Evolutionary conservation across 2,113 vertebrate species (phyloP).

Genomic region (Pao palembangensis): DNA sequence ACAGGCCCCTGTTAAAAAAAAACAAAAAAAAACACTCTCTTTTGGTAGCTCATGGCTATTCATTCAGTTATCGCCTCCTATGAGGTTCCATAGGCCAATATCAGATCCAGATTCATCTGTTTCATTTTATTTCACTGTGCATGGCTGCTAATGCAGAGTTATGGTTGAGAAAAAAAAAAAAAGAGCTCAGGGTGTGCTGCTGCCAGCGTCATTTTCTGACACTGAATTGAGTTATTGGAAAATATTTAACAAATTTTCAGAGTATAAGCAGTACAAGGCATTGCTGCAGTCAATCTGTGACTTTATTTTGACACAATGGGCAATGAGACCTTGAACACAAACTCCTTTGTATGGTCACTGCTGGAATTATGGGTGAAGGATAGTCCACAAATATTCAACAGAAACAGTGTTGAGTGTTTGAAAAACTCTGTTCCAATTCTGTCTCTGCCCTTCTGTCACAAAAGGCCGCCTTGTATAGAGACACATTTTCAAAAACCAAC

Average conservation of each 20-base stretch:
- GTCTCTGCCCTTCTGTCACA: slow-evolving; percentile 27
- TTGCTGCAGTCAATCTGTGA: neutral
- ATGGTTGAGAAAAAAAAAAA: neutral
- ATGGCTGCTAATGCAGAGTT: slow-evolving; percentile 24
- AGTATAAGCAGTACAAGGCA: neutral
- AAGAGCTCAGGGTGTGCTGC: too few species aligned
- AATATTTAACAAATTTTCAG: too few species aligned
- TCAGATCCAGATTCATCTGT: slow-evolving; percentile 54
- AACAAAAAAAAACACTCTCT: neutral
- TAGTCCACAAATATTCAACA: slow-evolving; percentile 15
- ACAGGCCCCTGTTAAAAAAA: slow-evolving; percentile 23
- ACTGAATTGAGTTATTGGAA: neutral
- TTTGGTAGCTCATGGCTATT: slow-evolving; percentile 39
- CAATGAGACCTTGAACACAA: slow-evolving; percentile 18
- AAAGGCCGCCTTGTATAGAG: slow-evolving; percentile 13
- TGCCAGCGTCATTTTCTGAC: too few species aligned
- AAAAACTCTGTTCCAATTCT: slow-evolving; percentile 6
- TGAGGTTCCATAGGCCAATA: slow-evolving; percentile 38
- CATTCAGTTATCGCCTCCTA: slow-evolving; percentile 25
- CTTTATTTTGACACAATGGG: slow-evolving; percentile 6
- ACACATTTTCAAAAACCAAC: slow-evolving; percentile 20
- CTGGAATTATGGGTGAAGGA: slow-evolving; percentile 3
- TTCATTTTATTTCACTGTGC: slow-evolving; percentile 46
- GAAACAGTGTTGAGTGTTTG: neutral
- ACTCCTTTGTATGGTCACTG: slow-evolving; percentile 14